Evolutionary conservation across 2,888 invertebrate genomes (phyloP), one percentile per base, ranked within the genome.

Genomic region (Ophion ellenae): DNA sequence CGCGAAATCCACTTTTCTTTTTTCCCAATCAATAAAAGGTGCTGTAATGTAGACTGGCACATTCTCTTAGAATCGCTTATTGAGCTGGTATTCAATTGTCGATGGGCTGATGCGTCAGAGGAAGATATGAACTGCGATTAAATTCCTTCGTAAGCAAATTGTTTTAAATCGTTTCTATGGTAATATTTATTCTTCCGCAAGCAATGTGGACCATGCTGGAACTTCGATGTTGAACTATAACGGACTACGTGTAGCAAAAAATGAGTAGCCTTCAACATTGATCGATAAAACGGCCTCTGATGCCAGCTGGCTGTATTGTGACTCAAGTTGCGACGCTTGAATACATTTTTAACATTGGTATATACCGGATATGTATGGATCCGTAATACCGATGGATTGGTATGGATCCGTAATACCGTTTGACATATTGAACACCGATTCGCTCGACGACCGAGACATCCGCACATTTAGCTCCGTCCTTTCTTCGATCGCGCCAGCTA

Each of bases 371-470:
- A n/a, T n/a, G n/a, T n/a, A n/a, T n/a, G n/a, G n/a, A 53, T 17
- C 17, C 53, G 53, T 53, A 17, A n/a, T 14, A 53, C 53, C 53
- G 17, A n/a, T n/a, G n/a, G n/a, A n/a, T n/a, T n/a, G n/a, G n/a
- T n/a, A n/a, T n/a, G n/a, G n/a, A 53, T 17, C 17, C 53, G 53
- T 53, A 17, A 17, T 14, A 53, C 53, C 53, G 17, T 17, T 53
- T 53, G 53, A 53, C 14, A 59, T 70, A 77, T 71, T 53, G 36
- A 64, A 75, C 63, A n/a, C 63, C 66, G 20, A 53, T 47, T 20
- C 66, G 47, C 67, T 32, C 20, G 53, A 77, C 63, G 80, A 67
- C 57, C 66, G 80, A 80, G 20, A 66, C 76, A 74, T 53, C 76
- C 76, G 59, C 45, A 45, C 70, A 20, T 63, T 64, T 40, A 47